Percentiles rank a stretch among this genome's conserved stretches.
Conservation (phyloP, 2,113 vertebrate genomes). For the Hemiscyllium ocellatum region DNA sequence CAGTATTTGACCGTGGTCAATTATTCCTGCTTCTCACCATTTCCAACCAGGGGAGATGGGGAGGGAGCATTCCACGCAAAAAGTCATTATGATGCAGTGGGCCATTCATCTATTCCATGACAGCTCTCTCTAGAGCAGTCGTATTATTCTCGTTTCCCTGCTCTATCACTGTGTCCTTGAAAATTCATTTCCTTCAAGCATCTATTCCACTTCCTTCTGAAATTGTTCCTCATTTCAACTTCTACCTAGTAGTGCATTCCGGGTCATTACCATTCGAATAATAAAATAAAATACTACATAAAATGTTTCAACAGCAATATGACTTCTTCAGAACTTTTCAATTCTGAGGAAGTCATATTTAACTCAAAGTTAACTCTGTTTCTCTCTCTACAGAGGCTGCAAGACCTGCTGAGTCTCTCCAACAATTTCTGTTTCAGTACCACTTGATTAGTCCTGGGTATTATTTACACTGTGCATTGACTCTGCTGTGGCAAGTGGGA, state of each 20-base stretch:
- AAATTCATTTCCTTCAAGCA: neutral
- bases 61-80: neutral
- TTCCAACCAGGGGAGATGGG: too few species aligned
- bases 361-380: too few species aligned
- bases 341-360: too few species aligned
- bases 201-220: neutral
- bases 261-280: neutral
- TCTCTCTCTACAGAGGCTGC: too few species aligned
- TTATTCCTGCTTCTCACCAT: too few species aligned
- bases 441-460: neutral
- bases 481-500: neutral
- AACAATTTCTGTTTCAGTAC: too few species aligned
- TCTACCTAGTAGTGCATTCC: neutral
- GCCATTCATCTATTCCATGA: neutral
- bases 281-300: neutral
- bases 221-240: neutral
- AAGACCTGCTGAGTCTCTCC: too few species aligned
- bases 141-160: neutral
- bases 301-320: too few species aligned
- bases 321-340: too few species aligned
- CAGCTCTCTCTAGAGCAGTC: neutral
- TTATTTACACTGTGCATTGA: neutral
- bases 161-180: neutral
- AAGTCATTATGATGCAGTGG: neutral
- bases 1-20: too few species aligned